These are phyloP conservation scores for Picathartes gymnocephalus DNA, from an alignment of 2,113 vertebrate species.

Conservation along the genomic window DNA sequence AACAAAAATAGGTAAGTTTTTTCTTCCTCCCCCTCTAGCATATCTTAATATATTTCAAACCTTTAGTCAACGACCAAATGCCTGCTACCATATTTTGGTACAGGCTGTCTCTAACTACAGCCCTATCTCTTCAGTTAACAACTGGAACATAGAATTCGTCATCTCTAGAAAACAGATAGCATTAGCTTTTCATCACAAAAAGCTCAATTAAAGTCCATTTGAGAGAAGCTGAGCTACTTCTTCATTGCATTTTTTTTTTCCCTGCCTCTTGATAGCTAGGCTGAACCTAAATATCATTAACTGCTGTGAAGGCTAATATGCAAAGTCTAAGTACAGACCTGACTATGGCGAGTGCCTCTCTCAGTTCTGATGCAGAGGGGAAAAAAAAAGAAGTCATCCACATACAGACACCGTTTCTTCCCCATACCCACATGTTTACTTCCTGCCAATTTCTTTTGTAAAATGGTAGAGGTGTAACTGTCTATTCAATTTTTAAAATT, in stretches of 20 bases:
- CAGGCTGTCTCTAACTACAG: not conserved
- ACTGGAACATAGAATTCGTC: not conserved
- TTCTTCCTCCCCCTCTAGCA: not conserved
- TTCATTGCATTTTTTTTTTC: not conserved
- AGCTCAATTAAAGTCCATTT: constrained; percentile 41
- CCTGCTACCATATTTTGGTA: not conserved
- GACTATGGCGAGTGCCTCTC: not conserved
- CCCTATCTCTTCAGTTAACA: not conserved
- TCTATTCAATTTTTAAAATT: constrained; percentile 5
- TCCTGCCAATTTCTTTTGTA: not conserved
- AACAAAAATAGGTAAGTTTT: not conserved
- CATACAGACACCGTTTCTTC: not conserved
- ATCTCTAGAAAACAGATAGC: constrained; percentile 18
- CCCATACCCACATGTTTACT: not conserved
- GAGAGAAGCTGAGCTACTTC: not conserved
- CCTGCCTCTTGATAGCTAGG: not conserved
- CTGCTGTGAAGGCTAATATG: not conserved
- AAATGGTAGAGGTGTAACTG: not conserved
- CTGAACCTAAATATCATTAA: not conserved
- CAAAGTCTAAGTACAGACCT: not conserved
- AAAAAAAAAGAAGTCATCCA: not conserved
- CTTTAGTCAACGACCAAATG: not conserved
- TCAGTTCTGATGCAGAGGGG: not conserved
- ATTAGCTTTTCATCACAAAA: constrained; percentile 39
- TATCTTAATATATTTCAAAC: not conserved